phyloP scores from a whole-genome alignment of 2,797 vertebrate genomes.

The Chaetodon trifasciatus region DNA sequence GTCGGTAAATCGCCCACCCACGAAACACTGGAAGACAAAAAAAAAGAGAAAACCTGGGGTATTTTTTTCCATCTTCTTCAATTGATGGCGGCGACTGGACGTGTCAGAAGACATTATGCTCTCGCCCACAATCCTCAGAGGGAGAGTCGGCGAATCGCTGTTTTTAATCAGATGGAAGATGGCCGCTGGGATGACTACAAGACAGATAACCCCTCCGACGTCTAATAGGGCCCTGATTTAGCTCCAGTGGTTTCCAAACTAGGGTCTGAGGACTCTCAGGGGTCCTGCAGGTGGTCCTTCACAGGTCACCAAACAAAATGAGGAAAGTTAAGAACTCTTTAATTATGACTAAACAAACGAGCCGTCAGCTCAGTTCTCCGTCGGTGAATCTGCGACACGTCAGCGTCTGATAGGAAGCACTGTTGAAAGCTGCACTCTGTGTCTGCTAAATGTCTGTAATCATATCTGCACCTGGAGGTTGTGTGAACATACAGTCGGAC shows the following conservation, averaged over 20 bases:
- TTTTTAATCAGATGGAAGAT: constrained; percentile 55
- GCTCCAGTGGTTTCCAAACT: constrained; percentile 29
- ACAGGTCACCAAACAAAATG: not conserved
- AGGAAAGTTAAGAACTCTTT: constrained; percentile 23
- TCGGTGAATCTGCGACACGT: not conserved
- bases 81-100: constrained; percentile 14
- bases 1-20: constrained; percentile 45
- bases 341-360: not conserved
- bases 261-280: not conserved
- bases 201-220: constrained; percentile 39
- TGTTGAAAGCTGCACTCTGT: no score
- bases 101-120: constrained; percentile 56
- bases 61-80: constrained; percentile 25
- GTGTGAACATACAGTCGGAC: no score
- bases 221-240: constrained; percentile 46
- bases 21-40: not conserved
- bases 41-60: not conserved
- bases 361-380: not conserved
- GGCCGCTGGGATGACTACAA: constrained; percentile 35
- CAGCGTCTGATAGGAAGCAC: not conserved
- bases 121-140: constrained; percentile 48
- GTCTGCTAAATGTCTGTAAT: not conserved
- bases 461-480: not conserved
- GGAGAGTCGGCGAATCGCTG: constrained; percentile 37
- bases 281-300: not conserved